Conservation (phyloP, 2,888 invertebrate species). For the Orthosia gothica region DNA sequence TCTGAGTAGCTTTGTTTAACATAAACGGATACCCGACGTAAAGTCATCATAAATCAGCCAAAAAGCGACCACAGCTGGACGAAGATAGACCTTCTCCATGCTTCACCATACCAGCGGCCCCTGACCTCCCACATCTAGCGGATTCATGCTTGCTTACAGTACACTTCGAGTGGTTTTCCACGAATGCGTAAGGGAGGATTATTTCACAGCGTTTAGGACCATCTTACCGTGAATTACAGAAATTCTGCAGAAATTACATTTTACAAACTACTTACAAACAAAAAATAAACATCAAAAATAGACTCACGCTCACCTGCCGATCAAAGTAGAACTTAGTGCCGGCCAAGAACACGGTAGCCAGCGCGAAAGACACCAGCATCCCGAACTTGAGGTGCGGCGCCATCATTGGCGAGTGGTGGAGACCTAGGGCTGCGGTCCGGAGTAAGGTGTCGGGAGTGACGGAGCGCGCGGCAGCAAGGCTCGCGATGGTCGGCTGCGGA, state of each 20-base stretch:
- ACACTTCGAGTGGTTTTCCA: too few relatives aligned
- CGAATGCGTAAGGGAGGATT: too few relatives aligned
- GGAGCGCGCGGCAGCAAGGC: conserved; percentile 87
- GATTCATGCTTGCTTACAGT: too few relatives aligned
- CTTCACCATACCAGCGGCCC: neutral
- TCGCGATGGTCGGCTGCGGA: conserved; percentile 86
- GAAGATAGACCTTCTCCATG: neutral
- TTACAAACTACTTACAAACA: neutral
- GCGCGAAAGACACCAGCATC: conserved; percentile 94
- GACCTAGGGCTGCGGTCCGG: conserved; percentile 87
- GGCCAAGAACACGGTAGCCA: conserved; percentile 93
- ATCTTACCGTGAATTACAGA: too few relatives aligned
- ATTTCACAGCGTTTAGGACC: too few relatives aligned
- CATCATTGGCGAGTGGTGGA: conserved; percentile 88
- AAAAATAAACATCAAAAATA: conserved; percentile 39
- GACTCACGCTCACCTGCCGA: conserved; percentile 88
- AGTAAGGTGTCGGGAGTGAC: conserved; percentile 88
- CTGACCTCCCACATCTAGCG: too few relatives aligned
- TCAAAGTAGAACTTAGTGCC: conserved; percentile 95
- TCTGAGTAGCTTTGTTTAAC: neutral
- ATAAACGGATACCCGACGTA: too few relatives aligned
- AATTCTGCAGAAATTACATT: too few relatives aligned
- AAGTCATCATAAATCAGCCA: too few relatives aligned
- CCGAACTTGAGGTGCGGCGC: conserved; percentile 93
- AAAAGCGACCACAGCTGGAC: too few relatives aligned